Conservation (phyloP, 35 echinoderm and acorn worm species). For the Heliocidaris tuberculata region DNA sequence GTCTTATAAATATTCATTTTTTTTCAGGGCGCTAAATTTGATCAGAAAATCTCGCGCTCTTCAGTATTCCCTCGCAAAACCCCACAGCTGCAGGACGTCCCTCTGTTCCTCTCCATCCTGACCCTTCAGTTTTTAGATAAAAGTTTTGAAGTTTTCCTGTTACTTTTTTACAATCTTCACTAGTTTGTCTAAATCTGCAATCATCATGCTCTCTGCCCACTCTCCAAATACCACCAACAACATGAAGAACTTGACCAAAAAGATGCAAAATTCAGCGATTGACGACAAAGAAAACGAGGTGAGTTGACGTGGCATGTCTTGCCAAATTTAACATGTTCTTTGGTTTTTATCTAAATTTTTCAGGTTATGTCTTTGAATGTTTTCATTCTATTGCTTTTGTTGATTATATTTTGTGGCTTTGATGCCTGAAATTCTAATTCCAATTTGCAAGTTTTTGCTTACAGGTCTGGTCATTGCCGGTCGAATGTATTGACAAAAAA, state of each 20-base stretch:
- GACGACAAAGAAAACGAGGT: constrained; percentile 90
- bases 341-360: not conserved
- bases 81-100: not conserved
- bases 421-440: too few species aligned
- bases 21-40: constrained; percentile 32
- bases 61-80: not conserved
- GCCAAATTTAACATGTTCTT: too few species aligned
- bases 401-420: not conserved
- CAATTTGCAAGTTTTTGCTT: too few species aligned
- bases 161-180: constrained; percentile 14
- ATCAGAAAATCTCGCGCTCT: constrained; percentile 23
- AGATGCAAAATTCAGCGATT: constrained; percentile 50
- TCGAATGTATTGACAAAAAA: too few species aligned
- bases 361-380: not conserved
- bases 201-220: constrained; percentile 79
- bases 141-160: constrained; percentile 36
- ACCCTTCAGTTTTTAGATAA: constrained; percentile 3
- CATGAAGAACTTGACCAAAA: constrained; percentile 65
- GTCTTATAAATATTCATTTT: not conserved
- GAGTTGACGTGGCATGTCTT: constrained; percentile 24
- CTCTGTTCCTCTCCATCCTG: not conserved
- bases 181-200: constrained; percentile 35
- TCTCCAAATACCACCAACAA: constrained; percentile 87
- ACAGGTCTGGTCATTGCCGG: too few species aligned
- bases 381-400: not conserved